phyloP scores from a whole-genome alignment of 2,113 vertebrate genomes.

The Antigone vipio region DNA sequence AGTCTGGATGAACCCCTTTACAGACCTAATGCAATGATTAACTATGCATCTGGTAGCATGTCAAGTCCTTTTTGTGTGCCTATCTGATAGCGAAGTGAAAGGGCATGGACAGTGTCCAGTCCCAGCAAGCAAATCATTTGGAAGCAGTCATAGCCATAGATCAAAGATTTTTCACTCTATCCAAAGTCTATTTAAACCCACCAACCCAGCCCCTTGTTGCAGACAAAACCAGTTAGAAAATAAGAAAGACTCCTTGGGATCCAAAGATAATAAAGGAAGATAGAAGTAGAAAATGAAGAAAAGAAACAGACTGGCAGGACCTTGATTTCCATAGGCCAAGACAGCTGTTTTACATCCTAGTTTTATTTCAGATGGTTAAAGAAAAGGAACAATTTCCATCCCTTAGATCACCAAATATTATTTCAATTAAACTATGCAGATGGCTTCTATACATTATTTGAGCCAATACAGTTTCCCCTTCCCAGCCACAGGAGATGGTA shows the following conservation, averaged over 20 bases:
- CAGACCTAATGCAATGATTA: slow-evolving; percentile 76
- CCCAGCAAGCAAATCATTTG: slow-evolving; percentile 88
- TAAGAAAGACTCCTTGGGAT: slow-evolving; percentile 81
- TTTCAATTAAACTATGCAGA: slow-evolving; percentile 68
- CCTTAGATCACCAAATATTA: slow-evolving; percentile 73
- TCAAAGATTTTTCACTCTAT: slow-evolving; percentile 87
- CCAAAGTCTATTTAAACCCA: slow-evolving; percentile 75
- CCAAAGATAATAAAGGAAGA: slow-evolving; percentile 83
- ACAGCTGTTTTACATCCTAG: slow-evolving; percentile 76
- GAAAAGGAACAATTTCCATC: slow-evolving; percentile 68
- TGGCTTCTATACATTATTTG: slow-evolving; percentile 52
- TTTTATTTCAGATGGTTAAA: slow-evolving; percentile 70
- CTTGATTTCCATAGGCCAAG: slow-evolving; percentile 69
- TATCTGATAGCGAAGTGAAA: slow-evolving; percentile 84
- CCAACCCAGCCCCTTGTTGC: slow-evolving; percentile 64
- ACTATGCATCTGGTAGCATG: slow-evolving; percentile 79
- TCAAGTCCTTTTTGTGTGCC: slow-evolving; percentile 76
- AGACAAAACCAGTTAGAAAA: slow-evolving; percentile 79
- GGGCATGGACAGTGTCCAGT: slow-evolving; percentile 88
- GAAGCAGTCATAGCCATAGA: slow-evolving; percentile 86
- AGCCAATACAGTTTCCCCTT: slow-evolving; percentile 27
- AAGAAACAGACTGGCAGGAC: slow-evolving; percentile 76
- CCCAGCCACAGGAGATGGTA: not conserved
- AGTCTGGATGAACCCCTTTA: slow-evolving; percentile 50
- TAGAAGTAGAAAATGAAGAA: slow-evolving; percentile 76